Percentiles rank a stretch among this genome's conserved stretches.
Evolutionary conservation across 2,797 vertebrate genomes (phyloP).

Genomic region (Sebastes aleutianus): DNA sequence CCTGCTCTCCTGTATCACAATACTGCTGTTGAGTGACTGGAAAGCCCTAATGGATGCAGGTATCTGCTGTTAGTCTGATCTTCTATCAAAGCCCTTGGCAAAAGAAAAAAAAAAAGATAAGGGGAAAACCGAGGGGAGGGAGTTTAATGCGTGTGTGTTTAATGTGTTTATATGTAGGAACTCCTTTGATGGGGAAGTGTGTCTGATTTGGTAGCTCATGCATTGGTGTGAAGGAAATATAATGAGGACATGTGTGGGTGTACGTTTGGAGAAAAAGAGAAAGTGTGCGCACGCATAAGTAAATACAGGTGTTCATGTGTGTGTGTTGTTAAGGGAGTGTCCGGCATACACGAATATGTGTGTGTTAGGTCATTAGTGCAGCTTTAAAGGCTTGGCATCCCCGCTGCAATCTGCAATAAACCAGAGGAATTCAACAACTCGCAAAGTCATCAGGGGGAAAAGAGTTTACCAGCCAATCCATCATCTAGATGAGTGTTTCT

Average conservation of each 20-base stretch:
- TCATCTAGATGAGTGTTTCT: slow-evolving; percentile 45
- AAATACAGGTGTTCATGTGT: slow-evolving; percentile 52
- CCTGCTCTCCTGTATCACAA: slow-evolving; percentile 63
- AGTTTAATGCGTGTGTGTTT: slow-evolving; percentile 10
- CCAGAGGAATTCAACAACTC: slow-evolving; percentile 56
- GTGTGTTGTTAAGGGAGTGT: slow-evolving; percentile 31
- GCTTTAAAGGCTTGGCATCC: slow-evolving; percentile 64
- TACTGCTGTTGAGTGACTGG: slow-evolving; percentile 71
- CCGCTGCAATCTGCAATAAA: slow-evolving; percentile 62
- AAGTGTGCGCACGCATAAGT: slow-evolving; percentile 41
- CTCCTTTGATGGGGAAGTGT: slow-evolving; percentile 57
- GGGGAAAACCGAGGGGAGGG: not conserved
- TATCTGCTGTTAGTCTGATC: slow-evolving; percentile 62
- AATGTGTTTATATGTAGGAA: slow-evolving; percentile 23
- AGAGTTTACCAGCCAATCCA: slow-evolving; percentile 58
- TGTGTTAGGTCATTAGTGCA: slow-evolving; percentile 62
- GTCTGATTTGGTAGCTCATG: slow-evolving; percentile 37
- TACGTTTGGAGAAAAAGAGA: slow-evolving; percentile 25
- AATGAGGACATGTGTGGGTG: slow-evolving; percentile 59
- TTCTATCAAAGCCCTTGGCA: slow-evolving; percentile 41
- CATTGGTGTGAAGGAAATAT: slow-evolving; percentile 56
- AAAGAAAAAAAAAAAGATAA: slow-evolving; percentile 24
- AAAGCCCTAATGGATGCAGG: slow-evolving; percentile 62
- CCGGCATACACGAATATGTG: slow-evolving; percentile 38
- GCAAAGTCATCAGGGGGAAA: slow-evolving; percentile 45